A percentile compares a stretch with the other conserved stretches of the same genome.
Conservation (phyloP, 2,113 vertebrate species). For the Oncorhynchus masou region DNA sequence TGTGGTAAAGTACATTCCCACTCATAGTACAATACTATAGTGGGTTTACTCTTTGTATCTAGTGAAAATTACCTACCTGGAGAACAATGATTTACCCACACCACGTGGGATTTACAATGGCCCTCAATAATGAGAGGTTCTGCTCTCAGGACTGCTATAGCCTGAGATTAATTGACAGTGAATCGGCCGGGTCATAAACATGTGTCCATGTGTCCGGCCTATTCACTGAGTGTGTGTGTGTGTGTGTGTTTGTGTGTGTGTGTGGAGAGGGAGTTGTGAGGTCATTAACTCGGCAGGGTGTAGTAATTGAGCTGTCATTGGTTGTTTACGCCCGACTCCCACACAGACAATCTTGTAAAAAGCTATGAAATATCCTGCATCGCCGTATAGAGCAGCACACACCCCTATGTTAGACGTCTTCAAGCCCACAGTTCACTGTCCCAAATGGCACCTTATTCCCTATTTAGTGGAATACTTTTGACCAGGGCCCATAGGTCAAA, state of each 20-base stretch:
- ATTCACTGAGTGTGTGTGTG: neutral
- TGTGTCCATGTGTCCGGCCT: neutral
- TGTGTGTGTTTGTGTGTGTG: neutral
- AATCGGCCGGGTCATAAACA: neutral
- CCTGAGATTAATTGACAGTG: neutral
- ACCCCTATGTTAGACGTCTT: neutral
- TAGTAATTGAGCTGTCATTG: slow-evolving; percentile 35
- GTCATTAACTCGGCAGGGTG: slow-evolving; percentile 36
- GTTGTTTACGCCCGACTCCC: slow-evolving; percentile 54
- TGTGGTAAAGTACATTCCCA: no score
- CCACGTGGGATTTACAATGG: no score
- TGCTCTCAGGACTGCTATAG: neutral
- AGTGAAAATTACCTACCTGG: no score
- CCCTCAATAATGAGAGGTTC: no score
- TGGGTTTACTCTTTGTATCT: no score
- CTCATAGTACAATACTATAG: no score
- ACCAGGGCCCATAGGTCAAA: no score
- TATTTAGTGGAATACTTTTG: no score
- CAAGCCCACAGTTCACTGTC: neutral
- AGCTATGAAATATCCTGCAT: slow-evolving; percentile 24
- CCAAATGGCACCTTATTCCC: no score
- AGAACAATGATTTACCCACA: no score
- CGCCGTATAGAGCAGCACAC: neutral
- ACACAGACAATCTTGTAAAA: slow-evolving; percentile 34
- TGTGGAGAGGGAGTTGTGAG: slow-evolving; percentile 3